Evolutionary conservation across 2,888 invertebrate species (phyloP).

Genomic region (Pharmacophagus antenor): DNA sequence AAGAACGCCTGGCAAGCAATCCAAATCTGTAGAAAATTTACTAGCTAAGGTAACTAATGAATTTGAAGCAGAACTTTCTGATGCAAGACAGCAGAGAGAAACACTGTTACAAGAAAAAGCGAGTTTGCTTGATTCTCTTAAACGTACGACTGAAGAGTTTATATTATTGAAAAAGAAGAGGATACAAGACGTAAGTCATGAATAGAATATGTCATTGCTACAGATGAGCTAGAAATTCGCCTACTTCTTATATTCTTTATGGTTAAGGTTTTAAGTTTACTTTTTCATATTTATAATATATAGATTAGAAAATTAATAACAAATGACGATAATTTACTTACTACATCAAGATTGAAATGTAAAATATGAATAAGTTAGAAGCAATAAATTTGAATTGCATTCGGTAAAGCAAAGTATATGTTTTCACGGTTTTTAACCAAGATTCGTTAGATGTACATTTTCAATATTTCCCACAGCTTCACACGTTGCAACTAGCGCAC

Average conservation of each 20-base stretch:
- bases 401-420: background rate
- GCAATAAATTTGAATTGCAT: background rate
- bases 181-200: conserved; percentile 89
- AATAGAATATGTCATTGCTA: background rate
- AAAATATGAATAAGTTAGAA: background rate
- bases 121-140: conserved; percentile 83
- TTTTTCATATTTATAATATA: too few species aligned
- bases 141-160: conserved; percentile 87
- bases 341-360: too few species aligned
- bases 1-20: conserved; percentile 50
- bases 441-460: background rate
- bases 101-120: conserved; percentile 75
- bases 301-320: too few species aligned
- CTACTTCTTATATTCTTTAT: too few species aligned
- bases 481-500: conserved; percentile 86
- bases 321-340: too few species aligned
- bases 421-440: background rate
- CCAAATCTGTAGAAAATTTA: conserved; percentile 69
- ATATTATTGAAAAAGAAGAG: conserved; percentile 88
- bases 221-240: background rate
- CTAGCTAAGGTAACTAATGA: conserved; percentile 62
- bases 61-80: conserved; percentile 67
- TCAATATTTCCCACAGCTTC: conserved; percentile 77
- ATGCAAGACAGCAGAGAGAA: conserved; percentile 72
- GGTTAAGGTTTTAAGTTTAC: too few species aligned